Evolutionary conservation across 2,797 vertebrate species (phyloP), one percentile per base, ranked within the genome.

Genomic region (Echiichthys vipera): DNA sequence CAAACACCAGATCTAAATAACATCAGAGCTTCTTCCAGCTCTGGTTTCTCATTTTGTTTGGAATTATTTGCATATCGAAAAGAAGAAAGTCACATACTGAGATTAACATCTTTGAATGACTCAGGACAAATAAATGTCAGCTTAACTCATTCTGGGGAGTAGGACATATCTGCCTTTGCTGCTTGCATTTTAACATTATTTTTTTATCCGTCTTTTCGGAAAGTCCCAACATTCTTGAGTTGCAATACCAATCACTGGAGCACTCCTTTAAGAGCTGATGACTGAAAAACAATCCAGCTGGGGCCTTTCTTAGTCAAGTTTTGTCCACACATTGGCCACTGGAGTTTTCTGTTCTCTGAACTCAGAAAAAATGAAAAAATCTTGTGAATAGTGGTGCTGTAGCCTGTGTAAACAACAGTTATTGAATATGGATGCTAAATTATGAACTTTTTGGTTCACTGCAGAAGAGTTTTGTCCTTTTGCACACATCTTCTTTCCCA

Each of bases 401-500:
- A 27, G n/a, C 49, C 45, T n/a, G 45, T 50, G 24, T 14, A 14
- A 20, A 61, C 22, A 51, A 47, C 7, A 18, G 25, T 15, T 39
- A n/a, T 24, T 30, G 15, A 40, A 53, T 25, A 49, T 42, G 39
- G 18, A 15, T 47, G 46, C 42, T 29, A 12, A 20, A 62, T 34
- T 43, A 32, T 34, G 45, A 62, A 13, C 47, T 36, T 57, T 25
- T 42, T 27, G 36, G 65, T 57, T 56, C 5, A 30, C 17, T 68
- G 29, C 22, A 32, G 27, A 71, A 51, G 32, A 65, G 42, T 18
- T 50, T 55, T 56, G 22, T 61, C 47, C 12, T 36, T 34, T 30
- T 3, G 2, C 11, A 15, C 18, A 37, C 29, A 32, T 56, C 32
- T 17, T 73, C 45, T 63, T 32, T 75, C 15, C 17, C 22, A 49